Percentiles rank a stretch among this genome's conserved stretches.
Conservation (phyloP, 1,140 invertebrate genomes). For the Andrena cerasifolii region DNA sequence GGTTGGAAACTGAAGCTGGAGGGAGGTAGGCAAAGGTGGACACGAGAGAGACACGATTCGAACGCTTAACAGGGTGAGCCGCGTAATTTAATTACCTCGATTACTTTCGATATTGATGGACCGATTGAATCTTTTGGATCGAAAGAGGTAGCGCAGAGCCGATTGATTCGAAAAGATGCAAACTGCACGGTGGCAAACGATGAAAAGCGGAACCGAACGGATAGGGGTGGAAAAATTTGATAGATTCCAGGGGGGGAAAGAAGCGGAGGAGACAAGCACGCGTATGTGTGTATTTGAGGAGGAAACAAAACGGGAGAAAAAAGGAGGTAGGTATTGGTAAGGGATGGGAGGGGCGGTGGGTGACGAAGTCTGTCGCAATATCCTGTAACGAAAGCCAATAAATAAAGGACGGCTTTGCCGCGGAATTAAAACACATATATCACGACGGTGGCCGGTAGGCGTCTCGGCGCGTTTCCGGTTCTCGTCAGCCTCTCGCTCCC, state of each 20-base stretch:
- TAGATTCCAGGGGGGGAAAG: not conserved
- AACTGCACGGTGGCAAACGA: not conserved
- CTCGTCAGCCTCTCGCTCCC: constrained; percentile 28
- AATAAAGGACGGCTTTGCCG: constrained; percentile 69
- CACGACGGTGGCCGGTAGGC: constrained; percentile 58
- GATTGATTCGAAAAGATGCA: no score
- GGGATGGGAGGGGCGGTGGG: constrained; percentile 5
- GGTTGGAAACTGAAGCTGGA: no score
- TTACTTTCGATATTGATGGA: no score
- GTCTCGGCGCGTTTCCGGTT: constrained; percentile 56
- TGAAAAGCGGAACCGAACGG: not conserved
- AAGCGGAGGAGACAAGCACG: not conserved
- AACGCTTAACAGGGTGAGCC: no score
- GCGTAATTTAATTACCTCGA: no score
- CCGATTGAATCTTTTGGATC: no score
- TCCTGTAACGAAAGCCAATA: constrained; percentile 74
- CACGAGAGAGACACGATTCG: no score
- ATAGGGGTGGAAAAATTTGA: not conserved
- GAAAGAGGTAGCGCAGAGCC: no score
- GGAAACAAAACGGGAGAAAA: not conserved
- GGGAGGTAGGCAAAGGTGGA: no score
- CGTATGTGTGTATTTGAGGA: not conserved
- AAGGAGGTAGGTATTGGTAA: not conserved
- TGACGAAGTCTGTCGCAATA: constrained; percentile 72
- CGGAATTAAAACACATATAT: constrained; percentile 75